A percentile compares a stretch with the other conserved stretches of the same genome.
Conservation (phyloP, 2,797 vertebrate species). For the Rhinogobio ventralis region DNA sequence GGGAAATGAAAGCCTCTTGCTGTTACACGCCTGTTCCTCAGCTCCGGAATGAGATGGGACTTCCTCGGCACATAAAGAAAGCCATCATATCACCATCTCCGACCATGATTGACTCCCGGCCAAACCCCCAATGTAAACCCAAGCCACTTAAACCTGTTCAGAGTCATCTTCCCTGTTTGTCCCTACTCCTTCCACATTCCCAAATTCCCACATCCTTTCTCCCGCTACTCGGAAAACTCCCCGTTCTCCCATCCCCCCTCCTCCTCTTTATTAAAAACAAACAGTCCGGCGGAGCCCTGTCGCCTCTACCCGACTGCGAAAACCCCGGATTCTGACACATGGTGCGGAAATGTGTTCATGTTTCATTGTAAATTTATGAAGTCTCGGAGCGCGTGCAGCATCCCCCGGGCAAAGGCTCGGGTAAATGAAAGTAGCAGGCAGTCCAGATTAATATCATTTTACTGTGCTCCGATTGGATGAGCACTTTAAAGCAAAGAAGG, state of each 20-base stretch:
- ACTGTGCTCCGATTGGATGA: slow-evolving; percentile 72
- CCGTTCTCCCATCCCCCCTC: slow-evolving; percentile 53
- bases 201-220: slow-evolving; percentile 55
- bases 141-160: slow-evolving; percentile 52
- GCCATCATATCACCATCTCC: slow-evolving; percentile 47
- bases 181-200: slow-evolving; percentile 48
- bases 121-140: slow-evolving; percentile 23
- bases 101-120: slow-evolving; percentile 32
- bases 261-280: slow-evolving; percentile 74
- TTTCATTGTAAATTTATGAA: slow-evolving; percentile 86
- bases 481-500: slow-evolving; percentile 74
- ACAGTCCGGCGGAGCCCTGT: slow-evolving; percentile 68
- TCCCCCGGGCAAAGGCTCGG: slow-evolving; percentile 80
- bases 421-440: slow-evolving; percentile 85
- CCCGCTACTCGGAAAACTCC: slow-evolving; percentile 48
- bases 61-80: slow-evolving; percentile 54
- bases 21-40: slow-evolving; percentile 17
- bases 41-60: slow-evolving; percentile 39
- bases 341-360: slow-evolving; percentile 83
- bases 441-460: slow-evolving; percentile 85
- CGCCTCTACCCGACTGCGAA: slow-evolving; percentile 76
- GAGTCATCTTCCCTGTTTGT: slow-evolving; percentile 44
- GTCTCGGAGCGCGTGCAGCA: slow-evolving; percentile 75
- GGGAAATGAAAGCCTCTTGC: slow-evolving; percentile 52
- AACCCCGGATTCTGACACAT: slow-evolving; percentile 75